phyloP scores from a whole-genome alignment of 1,140 invertebrate genomes.

The Heterodera carotae region DNA sequence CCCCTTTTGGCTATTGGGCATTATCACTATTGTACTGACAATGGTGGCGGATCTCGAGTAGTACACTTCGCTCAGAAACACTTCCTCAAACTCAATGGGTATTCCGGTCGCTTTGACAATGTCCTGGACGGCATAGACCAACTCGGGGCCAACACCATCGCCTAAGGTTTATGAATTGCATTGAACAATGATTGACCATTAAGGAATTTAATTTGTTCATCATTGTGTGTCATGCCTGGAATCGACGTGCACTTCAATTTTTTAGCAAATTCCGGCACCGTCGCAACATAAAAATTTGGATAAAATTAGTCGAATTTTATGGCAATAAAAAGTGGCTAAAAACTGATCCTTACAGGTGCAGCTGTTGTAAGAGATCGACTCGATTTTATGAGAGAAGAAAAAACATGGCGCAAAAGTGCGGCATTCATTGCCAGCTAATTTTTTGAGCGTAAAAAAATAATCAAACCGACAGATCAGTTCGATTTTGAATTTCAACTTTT shows the following conservation, averaged over 20 bases:
- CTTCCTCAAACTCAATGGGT: conserved; percentile 93
- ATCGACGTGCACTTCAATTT: conserved; percentile 9
- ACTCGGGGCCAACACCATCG: conserved; percentile 91
- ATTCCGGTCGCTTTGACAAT: conserved; percentile 75
- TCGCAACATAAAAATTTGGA: neutral
- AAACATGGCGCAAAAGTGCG: neutral
- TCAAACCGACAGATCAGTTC: neutral
- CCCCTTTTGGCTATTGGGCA: no score
- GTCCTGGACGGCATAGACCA: conserved; percentile 65
- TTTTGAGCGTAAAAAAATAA: neutral
- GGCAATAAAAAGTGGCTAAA: no score
- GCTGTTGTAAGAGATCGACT: neutral
- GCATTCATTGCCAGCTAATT: neutral
- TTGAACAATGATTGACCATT: neutral
- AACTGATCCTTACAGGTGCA: neutral
- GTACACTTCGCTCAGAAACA: conserved; percentile 86
- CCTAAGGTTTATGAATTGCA: conserved; percentile 70
- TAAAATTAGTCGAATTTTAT: neutral
- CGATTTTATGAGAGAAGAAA: neutral
- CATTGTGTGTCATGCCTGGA: no score
- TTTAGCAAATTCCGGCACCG: conserved; percentile 6
- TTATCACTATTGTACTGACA: no score
- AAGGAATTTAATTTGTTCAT: neutral
- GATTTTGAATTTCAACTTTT: no score
- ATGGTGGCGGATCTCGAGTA: conserved; percentile 92